A percentile compares a stretch with the other conserved stretches of the same genome.
Conservation (phyloP, 2,113 vertebrate genomes). For the Verasper variegatus region DNA sequence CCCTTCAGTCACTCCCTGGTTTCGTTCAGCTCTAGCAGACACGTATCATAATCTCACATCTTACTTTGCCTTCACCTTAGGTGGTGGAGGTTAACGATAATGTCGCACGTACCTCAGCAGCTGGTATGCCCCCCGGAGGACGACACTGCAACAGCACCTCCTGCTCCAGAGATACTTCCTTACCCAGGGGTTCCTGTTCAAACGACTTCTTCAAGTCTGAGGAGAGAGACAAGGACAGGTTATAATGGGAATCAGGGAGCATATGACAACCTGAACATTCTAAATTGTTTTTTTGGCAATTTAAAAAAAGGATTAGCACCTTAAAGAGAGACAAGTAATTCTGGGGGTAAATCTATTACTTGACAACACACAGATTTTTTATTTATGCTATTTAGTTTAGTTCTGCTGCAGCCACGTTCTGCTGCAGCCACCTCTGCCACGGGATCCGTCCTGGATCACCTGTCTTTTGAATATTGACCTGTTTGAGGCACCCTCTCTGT, state of each 20-base stretch:
- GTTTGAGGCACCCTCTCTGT: background rate
- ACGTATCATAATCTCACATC: constrained; percentile 1
- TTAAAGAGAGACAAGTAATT: background rate
- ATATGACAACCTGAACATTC: too few relatives aligned
- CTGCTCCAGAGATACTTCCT: constrained; percentile 95
- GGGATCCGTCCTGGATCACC: background rate
- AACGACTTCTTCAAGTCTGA: constrained; percentile 94
- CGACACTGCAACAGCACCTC: constrained; percentile 95
- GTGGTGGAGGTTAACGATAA: constrained; percentile 17
- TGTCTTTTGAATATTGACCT: background rate
- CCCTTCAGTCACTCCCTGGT: constrained; percentile 3
- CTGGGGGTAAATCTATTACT: background rate
- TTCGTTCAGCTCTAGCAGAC: background rate
- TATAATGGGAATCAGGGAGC: background rate
- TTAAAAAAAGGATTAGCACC: too few relatives aligned
- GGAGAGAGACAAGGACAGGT: constrained; percentile 19
- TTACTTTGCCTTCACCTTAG: constrained; percentile 11
- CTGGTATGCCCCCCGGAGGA: constrained; percentile 94
- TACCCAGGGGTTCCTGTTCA: constrained; percentile 94
- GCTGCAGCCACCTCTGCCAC: background rate
- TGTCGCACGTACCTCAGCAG: constrained; percentile 86
- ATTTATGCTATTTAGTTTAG: too few relatives aligned
- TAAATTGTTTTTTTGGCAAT: too few relatives aligned
- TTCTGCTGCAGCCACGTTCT: background rate
- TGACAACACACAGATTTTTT: background rate